Percentiles rank a stretch among this genome's conserved stretches.
Evolutionary conservation across 92 coral and sea anemone species (phyloP).

Genomic region (Epizoanthus rinbou): DNA sequence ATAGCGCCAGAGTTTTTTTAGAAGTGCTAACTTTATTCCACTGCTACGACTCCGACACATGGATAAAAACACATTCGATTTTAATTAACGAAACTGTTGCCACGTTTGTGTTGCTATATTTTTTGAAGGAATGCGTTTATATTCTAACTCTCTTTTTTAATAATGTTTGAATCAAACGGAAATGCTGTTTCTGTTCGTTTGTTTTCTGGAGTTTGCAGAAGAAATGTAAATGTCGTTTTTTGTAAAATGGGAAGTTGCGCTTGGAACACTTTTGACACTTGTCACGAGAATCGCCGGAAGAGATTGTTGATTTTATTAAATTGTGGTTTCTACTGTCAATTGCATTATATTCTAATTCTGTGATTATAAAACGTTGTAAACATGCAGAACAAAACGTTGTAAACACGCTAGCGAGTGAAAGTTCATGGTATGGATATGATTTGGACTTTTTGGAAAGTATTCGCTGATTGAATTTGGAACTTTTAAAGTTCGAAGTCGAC

Average conservation of each 20-base stretch:
- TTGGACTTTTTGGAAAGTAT: not conserved
- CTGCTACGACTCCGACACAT: not conserved
- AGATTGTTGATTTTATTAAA: constrained; percentile 1
- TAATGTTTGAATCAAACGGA: not conserved
- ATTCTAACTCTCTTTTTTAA: not conserved
- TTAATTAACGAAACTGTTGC: not conserved
- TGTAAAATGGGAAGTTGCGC: not conserved
- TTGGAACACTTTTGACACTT: not conserved
- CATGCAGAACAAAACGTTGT: not conserved
- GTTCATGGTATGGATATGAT: not conserved
- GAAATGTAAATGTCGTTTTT: constrained; percentile 6
- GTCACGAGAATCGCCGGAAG: constrained; percentile 22
- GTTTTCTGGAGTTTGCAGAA: not conserved
- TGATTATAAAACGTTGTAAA: not conserved
- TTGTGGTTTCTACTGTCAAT: not conserved
- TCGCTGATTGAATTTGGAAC: not conserved
- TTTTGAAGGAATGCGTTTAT: not conserved
- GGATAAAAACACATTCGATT: not conserved
- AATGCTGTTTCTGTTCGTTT: not conserved
- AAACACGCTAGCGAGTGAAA: not conserved
- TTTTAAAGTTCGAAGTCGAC: not conserved
- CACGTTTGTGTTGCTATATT: not conserved
- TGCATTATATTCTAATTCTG: not conserved
- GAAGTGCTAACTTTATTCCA: no score
- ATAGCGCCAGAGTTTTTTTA: not conserved